These are phyloP conservation scores for Notoglanidium macrostoma DNA, from an alignment of 2,797 vertebrate genomes.

Conservation along the genomic window DNA sequence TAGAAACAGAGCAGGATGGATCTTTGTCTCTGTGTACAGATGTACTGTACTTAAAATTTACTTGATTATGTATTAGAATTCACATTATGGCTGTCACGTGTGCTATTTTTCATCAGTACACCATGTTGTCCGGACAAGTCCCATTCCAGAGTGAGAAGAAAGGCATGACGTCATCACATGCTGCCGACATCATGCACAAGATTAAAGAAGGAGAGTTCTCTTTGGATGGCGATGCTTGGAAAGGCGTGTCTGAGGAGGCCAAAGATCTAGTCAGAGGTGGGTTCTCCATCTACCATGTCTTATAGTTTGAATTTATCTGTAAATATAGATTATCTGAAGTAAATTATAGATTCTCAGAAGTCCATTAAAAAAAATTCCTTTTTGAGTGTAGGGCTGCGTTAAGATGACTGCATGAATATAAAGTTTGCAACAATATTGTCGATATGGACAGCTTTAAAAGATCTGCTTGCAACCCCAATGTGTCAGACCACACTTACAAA, in stretches of 20 bases:
- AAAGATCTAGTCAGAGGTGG: constrained; percentile 91
- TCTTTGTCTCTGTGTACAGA: not conserved
- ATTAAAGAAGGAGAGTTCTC: constrained; percentile 92
- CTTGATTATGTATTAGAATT: not conserved
- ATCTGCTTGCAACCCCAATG: not conserved
- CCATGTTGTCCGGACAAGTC: constrained; percentile 92
- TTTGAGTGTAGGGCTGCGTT: not conserved
- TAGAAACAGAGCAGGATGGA: not conserved
- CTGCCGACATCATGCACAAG: constrained; percentile 91
- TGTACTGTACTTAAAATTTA: not conserved
- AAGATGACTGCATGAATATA: not conserved
- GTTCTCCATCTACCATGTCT: not conserved
- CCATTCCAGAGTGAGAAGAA: constrained; percentile 85
- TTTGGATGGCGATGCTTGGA: constrained; percentile 88
- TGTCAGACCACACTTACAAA: not conserved
- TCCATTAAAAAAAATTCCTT: not conserved
- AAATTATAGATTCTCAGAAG: not conserved
- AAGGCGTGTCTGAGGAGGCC: constrained; percentile 87
- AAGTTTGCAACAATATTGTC: not conserved
- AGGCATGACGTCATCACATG: constrained; percentile 83
- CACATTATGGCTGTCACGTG: not conserved
- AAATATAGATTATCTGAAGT: not conserved
- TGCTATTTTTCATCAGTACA: constrained; percentile 76
- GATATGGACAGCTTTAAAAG: not conserved
- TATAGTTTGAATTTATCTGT: not conserved